Evolutionary conservation across 2,797 vertebrate genomes (phyloP), one percentile per base, ranked within the genome.

Genomic region (Cirrhinus mrigala): DNA sequence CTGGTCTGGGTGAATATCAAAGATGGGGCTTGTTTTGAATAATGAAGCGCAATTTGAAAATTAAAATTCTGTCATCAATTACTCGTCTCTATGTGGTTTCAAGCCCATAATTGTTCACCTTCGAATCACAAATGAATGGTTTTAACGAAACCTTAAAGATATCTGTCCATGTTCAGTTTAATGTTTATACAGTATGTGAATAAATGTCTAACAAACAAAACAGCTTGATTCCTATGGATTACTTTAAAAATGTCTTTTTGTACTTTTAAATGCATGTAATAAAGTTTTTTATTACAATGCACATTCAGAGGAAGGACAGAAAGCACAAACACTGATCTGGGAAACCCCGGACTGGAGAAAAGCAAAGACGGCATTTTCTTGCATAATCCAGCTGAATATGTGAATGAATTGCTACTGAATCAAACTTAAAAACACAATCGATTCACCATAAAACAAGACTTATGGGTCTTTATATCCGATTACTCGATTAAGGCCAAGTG

Each of bases 321-420:
- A 9, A 44, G 9, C 40, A 44, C 40, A 44, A 44, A 44, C 7
- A 7, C 14, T 14, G 27, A 16, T 74, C 9, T 50, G 70, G 24
- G 18, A 33, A 50, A 52, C 27, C 24, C 27, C 14, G 24, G 92
- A 92, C 88, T 92, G 92, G 90, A 83, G 77, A 83, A 92, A 92
- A 92, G 93, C 92, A 94, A 94, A 94, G 87, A 75, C 6, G 22
- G 18, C 29, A 60, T 56, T 68, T 77, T 56, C 40, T 48, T 56
- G 24, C 27, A 29, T 64, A 29, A 64, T 64, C 14, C 12, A 60
- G n/a, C 14, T 62, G 16, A 75, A 83, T 74, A 80, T 82, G 52
- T 33, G 88, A 83, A 76, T 84, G 2, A 81, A 87, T 85, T 81
- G 85, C 81, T 74, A 69, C 44, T 58, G 77, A 76, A 84, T 86